Evolutionary conservation across 2,113 vertebrate species (phyloP).

Genomic region (Ictidomys tridecemlineatus): DNA sequence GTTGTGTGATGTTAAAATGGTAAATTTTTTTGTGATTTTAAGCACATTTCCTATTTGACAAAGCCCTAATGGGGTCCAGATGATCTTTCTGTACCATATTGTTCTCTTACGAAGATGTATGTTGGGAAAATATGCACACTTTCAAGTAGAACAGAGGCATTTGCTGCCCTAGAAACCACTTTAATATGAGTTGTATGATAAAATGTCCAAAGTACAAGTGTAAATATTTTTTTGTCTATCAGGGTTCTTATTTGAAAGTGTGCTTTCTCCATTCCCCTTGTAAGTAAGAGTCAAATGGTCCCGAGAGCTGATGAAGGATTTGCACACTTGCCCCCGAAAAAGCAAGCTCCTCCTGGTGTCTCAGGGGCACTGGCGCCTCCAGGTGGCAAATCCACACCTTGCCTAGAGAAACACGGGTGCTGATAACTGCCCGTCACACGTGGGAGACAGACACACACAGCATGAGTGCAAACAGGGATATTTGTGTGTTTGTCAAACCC

Average conservation of each 20-base stretch:
- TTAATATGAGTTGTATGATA: constrained; percentile 88
- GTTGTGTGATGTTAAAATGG: constrained; percentile 85
- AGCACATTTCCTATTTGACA: constrained; percentile 85
- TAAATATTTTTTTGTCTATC: constrained; percentile 87
- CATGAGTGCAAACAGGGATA: background rate
- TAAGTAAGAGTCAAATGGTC: constrained; percentile 81
- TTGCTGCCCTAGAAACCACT: constrained; percentile 87
- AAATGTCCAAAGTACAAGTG: constrained; percentile 86
- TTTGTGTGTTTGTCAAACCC: constrained; percentile 68
- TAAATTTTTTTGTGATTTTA: constrained; percentile 85
- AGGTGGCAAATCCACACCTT: constrained; percentile 65
- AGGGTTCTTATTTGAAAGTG: constrained; percentile 87
- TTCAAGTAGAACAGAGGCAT: constrained; percentile 86
- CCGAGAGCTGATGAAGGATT: constrained; percentile 86
- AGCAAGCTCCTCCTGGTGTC: constrained; percentile 82
- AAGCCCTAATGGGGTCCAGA: constrained; percentile 84
- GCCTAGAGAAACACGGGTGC: constrained; percentile 72
- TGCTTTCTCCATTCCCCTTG: constrained; percentile 85
- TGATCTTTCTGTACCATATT: constrained; percentile 86
- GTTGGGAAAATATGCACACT: constrained; percentile 86
- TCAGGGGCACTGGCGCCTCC: constrained; percentile 83
- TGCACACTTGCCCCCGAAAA: constrained; percentile 81
- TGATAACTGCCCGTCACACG: constrained; percentile 81
- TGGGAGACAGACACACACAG: constrained; percentile 72
- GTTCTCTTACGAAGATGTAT: constrained; percentile 86